A percentile compares a stretch with the other conserved stretches of the same genome.
Evolutionary conservation across 2,888 invertebrate species (phyloP).

Genomic region (Lutraria lutraria): DNA sequence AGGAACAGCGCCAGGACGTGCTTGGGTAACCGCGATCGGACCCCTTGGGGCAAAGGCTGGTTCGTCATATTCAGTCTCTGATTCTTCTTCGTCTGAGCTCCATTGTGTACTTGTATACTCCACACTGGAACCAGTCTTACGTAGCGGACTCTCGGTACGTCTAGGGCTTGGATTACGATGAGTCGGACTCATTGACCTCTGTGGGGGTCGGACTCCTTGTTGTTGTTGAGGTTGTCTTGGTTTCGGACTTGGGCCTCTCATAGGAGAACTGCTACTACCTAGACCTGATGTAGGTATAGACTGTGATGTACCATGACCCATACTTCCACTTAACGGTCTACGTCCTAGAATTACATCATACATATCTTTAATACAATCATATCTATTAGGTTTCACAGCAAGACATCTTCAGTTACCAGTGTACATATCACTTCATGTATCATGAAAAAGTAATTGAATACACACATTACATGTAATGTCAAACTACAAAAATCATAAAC

Average conservation of each 20-base stretch:
- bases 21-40: slow-evolving; percentile 51
- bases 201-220: slow-evolving; percentile 53
- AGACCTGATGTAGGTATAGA: slow-evolving; percentile 62
- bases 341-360: slow-evolving; percentile 49
- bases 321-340: slow-evolving; percentile 50
- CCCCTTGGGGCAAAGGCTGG: slow-evolving; percentile 80
- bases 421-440: too few species aligned
- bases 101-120: slow-evolving; percentile 83
- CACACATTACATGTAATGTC: too few species aligned
- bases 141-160: slow-evolving; percentile 63
- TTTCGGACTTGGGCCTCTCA: slow-evolving; percentile 63
- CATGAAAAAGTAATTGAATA: too few species aligned
- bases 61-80: slow-evolving; percentile 90
- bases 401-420: too few species aligned
- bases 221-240: slow-evolving; percentile 33
- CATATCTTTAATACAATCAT: not conserved
- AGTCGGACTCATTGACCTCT: slow-evolving; percentile 72
- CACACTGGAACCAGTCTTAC: slow-evolving; percentile 74
- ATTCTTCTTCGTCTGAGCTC: slow-evolving; percentile 79
- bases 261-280: slow-evolving; percentile 65
- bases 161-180: slow-evolving; percentile 54
- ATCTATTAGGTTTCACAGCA: not conserved
- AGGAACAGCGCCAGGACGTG: slow-evolving; percentile 56
- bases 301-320: slow-evolving; percentile 43
- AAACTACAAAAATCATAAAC: not conserved